These are phyloP conservation scores for Turritopsis rubra DNA, from an alignment of 30 jellyfish, hydroid and myxozoan genomes.

Conservation along the genomic window DNA sequence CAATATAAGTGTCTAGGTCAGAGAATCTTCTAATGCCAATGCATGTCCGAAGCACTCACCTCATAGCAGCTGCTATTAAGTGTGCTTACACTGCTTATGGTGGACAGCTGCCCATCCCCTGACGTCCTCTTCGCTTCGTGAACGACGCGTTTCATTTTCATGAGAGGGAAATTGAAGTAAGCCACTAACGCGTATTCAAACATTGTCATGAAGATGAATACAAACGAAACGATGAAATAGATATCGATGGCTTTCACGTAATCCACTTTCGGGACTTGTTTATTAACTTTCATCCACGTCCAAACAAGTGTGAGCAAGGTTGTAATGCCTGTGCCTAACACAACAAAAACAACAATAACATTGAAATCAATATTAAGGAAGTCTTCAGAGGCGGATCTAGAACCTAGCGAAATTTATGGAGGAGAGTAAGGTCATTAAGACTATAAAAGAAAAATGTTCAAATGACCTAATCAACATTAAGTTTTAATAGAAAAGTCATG, in stretches of 20 bases:
- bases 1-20: too few relatives aligned
- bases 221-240: constrained; percentile 66
- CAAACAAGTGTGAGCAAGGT: constrained; percentile 61
- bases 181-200: constrained; percentile 58
- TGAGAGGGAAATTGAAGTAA: neutral
- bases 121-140: neutral
- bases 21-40: too few relatives aligned
- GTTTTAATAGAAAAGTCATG: too few relatives aligned
- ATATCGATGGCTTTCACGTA: constrained; percentile 74
- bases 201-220: constrained; percentile 50
- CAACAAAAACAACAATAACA: neutral
- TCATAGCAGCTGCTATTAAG: neutral
- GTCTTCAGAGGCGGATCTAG: too few relatives aligned
- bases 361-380: neutral
- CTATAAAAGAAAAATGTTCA: too few relatives aligned
- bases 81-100: neutral
- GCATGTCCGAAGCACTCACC: too few relatives aligned
- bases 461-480: too few relatives aligned
- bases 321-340: constrained; percentile 51
- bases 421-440: too few relatives aligned
- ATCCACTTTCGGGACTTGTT: constrained; percentile 52
- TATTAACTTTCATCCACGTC: constrained; percentile 56
- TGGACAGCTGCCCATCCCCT: neutral
- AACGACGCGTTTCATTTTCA: neutral
- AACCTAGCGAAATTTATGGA: too few relatives aligned